phyloP scores from a whole-genome alignment of 2,113 vertebrate genomes.

The Cardinalis cardinalis region DNA sequence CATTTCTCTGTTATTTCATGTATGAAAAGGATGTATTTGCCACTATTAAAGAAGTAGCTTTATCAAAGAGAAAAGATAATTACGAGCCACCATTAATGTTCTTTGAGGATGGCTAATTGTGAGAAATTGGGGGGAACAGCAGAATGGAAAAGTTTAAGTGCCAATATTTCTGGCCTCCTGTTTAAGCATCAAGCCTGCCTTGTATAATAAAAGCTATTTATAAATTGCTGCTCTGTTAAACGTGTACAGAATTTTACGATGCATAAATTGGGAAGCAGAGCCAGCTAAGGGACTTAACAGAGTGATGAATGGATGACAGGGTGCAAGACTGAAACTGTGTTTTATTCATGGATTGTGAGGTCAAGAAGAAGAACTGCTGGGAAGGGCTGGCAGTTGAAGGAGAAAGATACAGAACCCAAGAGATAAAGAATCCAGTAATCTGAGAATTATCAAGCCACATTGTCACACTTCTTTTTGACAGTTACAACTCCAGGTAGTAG shows the following conservation, averaged over 20 bases:
- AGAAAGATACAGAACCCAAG: background rate
- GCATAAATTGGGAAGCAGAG: conserved; percentile 7
- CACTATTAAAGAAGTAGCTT: background rate
- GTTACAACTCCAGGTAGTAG: background rate
- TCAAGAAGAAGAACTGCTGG: conserved; percentile 4
- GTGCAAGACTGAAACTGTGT: conserved; percentile 29
- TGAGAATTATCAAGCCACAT: background rate
- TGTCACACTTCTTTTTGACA: background rate
- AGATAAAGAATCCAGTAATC: background rate
- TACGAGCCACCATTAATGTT: background rate
- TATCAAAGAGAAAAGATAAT: background rate
- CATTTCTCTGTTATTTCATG: background rate
- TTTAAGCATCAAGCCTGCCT: conserved; percentile 19
- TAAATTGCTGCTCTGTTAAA: conserved; percentile 45
- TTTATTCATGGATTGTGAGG: conserved; percentile 40
- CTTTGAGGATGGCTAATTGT: background rate
- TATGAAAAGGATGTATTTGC: background rate
- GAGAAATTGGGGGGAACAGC: background rate
- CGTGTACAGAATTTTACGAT: conserved; percentile 20
- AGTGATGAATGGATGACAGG: conserved; percentile 35
- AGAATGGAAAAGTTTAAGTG: conserved; percentile 15
- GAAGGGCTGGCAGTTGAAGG: background rate
- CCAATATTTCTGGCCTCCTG: background rate
- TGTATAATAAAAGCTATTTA: conserved; percentile 52
- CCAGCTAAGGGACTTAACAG: background rate